Conservation (phyloP, 2,888 invertebrate species). For the Ophion slaviceki region DNA sequence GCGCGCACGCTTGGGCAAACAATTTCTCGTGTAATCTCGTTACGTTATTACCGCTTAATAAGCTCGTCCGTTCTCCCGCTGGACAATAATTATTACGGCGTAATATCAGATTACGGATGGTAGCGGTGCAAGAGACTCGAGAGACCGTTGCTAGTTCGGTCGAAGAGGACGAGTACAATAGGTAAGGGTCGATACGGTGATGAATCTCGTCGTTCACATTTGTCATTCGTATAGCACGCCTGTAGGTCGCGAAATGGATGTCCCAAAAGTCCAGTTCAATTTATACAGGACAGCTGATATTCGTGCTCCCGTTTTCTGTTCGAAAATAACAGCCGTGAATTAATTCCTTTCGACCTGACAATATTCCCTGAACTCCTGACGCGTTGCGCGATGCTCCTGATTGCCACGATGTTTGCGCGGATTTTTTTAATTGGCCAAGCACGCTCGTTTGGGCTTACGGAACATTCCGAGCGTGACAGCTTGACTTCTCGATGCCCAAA, state of each 20-base stretch:
- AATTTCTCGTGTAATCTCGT: conserved; percentile 50
- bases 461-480: too few species aligned
- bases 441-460: too few species aligned
- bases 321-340: too few species aligned
- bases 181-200: not conserved
- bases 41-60: conserved; percentile 52
- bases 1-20: conserved; percentile 19
- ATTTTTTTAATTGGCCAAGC: too few species aligned
- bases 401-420: too few species aligned
- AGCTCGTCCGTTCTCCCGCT: conserved; percentile 36
- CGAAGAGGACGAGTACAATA: not conserved
- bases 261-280: too few species aligned
- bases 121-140: conserved; percentile 25
- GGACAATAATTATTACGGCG: conserved; percentile 58
- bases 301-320: too few species aligned
- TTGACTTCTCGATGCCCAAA: too few species aligned
- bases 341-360: too few species aligned
- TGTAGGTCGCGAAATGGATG: not conserved
- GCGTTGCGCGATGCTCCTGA: too few species aligned
- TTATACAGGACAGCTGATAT: not conserved
- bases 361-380: too few species aligned
- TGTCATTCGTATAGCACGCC: not conserved
- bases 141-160: not conserved
- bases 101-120: conserved; percentile 49
- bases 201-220: not conserved